Conservation (phyloP, 2,797 vertebrate species). For the Holocentrus rufus region DNA sequence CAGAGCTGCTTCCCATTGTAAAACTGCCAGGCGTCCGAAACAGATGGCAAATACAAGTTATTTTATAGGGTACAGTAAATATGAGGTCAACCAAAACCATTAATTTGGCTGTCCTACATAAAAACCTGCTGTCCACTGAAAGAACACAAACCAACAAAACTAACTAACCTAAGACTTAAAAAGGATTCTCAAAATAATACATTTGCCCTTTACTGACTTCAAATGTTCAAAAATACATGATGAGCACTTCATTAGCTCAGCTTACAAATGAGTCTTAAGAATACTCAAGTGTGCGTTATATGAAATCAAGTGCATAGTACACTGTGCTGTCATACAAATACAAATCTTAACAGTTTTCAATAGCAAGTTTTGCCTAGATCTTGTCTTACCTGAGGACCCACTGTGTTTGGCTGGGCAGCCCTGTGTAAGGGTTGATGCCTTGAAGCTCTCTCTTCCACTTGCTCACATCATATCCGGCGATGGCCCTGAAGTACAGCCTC, state of each 20-base stretch:
- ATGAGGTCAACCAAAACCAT: constrained; percentile 1
- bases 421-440: constrained; percentile 81
- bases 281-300: constrained; percentile 14
- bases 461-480: constrained; percentile 68
- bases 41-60: constrained; percentile 16
- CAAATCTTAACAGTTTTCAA: background rate
- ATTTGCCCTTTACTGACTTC: background rate
- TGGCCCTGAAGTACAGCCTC: constrained; percentile 81
- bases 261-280: constrained; percentile 21
- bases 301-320: constrained; percentile 18
- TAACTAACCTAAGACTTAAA: background rate
- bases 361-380: constrained; percentile 2
- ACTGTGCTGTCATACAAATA: constrained; percentile 29
- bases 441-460: constrained; percentile 78
- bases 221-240: constrained; percentile 24
- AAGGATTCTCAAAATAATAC: constrained; percentile 4
- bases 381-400: constrained; percentile 78
- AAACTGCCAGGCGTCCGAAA: constrained; percentile 21
- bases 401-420: constrained; percentile 83
- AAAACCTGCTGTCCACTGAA: background rate
- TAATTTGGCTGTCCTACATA: background rate
- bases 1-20: constrained; percentile 26
- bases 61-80: background rate
- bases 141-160: constrained; percentile 1
- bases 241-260: constrained; percentile 25